Conservation (phyloP, 2,797 vertebrate species). For the Gobionotothen gibberifrons region DNA sequence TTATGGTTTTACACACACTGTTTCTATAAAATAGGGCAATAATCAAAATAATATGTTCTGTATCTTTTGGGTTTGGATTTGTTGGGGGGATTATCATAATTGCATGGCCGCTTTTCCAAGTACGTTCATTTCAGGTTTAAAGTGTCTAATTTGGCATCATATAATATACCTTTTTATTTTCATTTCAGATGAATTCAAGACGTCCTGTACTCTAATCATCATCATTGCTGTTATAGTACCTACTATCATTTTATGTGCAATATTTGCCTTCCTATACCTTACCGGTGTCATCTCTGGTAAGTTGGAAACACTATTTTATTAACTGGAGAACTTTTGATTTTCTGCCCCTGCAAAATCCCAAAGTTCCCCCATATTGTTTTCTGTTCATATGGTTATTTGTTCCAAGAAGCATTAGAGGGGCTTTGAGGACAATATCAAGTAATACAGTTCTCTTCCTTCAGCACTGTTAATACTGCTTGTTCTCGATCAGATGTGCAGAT, state of each 20-base stretch:
- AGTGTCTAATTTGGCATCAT: not conserved
- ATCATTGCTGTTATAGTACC: accelerated
- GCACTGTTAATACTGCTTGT: too few relatives aligned
- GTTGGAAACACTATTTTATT: not conserved
- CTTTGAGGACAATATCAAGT: too few relatives aligned
- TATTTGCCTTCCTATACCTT: accelerated
- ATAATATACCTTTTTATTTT: not conserved
- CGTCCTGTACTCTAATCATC: accelerated
- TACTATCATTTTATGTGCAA: accelerated
- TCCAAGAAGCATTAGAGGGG: too few relatives aligned
- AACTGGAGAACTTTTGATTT: not conserved
- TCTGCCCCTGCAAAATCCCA: not conserved
- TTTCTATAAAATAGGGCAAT: not conserved
- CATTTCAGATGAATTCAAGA: not conserved
- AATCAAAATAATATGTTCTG: not conserved
- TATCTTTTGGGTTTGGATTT: accelerated
- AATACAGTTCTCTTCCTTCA: too few relatives aligned
- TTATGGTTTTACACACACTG: not conserved
- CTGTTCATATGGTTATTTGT: too few relatives aligned
- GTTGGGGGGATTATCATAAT: not conserved
- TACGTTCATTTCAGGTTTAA: not conserved
- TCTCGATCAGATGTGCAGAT: too few relatives aligned
- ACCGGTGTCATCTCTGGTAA: accelerated
- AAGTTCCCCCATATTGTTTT: not conserved
- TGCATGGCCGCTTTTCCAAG: not conserved